Conservation (phyloP, 2,797 vertebrate genomes). For the Muraenolepis orangiensis region DNA sequence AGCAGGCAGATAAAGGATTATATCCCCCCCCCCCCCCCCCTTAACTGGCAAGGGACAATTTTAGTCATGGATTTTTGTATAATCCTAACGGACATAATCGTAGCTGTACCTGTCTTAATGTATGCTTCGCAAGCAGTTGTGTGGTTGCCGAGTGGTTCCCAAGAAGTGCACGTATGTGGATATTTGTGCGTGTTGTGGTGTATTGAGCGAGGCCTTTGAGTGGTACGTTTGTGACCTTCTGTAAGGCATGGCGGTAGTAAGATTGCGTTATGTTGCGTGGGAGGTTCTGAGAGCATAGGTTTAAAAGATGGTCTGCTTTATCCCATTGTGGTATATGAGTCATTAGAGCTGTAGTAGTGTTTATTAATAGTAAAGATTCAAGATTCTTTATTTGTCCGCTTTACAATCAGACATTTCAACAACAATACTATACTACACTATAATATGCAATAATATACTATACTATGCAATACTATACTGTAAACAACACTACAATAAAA, state of each 20-base stretch:
- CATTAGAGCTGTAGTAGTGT: too few relatives aligned
- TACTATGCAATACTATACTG: too few relatives aligned
- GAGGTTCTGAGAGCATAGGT: not conserved
- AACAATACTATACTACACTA: too few relatives aligned
- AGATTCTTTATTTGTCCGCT: too few relatives aligned
- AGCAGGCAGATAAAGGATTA: not conserved
- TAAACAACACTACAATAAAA: too few relatives aligned
- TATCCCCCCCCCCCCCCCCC: too few relatives aligned
- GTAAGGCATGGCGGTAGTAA: not conserved
- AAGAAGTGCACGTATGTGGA: not conserved
- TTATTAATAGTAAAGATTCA: too few relatives aligned
- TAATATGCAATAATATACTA: too few relatives aligned
- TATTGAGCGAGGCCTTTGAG: not conserved
- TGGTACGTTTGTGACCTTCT: not conserved
- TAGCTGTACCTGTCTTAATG: not conserved
- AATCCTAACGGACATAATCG: not conserved
- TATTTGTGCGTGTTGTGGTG: not conserved
- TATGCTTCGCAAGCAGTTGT: not conserved
- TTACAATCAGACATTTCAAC: too few relatives aligned
- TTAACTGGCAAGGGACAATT: too few relatives aligned
- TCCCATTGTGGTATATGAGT: not conserved
- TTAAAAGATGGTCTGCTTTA: not conserved
- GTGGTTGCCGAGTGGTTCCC: not conserved
- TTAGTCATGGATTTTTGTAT: not conserved
- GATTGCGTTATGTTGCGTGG: not conserved